A percentile compares a stretch with the other conserved stretches of the same genome.
Conservation (phyloP, 2,888 invertebrate species). For the Priocnemis perturbator region DNA sequence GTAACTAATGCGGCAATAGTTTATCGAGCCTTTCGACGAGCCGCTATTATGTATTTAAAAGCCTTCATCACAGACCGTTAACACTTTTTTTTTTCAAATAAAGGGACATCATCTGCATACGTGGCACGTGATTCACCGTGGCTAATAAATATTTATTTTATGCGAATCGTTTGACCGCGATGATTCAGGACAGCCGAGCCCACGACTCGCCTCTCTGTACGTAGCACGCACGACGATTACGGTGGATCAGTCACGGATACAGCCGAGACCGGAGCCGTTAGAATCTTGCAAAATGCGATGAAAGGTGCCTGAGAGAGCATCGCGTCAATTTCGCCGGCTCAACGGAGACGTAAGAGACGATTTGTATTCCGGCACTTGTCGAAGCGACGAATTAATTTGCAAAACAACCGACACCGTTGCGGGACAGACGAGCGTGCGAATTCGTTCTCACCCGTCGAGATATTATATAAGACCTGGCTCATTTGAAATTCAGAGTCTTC, state of each 20-base stretch:
- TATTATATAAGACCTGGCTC: too few relatives aligned
- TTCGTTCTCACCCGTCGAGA: too few relatives aligned
- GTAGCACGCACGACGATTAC: constrained; percentile 25
- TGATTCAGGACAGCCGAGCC: constrained; percentile 48
- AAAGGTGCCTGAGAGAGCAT: constrained; percentile 4
- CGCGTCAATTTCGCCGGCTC: not conserved
- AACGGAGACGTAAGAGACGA: not conserved
- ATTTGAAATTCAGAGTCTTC: too few relatives aligned
- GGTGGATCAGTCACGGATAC: constrained; percentile 23
- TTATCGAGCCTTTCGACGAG: not conserved
- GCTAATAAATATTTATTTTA: constrained; percentile 57
- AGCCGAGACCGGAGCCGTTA: constrained; percentile 29
- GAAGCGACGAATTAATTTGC: not conserved
- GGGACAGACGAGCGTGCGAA: too few relatives aligned
- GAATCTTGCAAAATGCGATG: constrained; percentile 18
- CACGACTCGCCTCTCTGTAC: constrained; percentile 23
- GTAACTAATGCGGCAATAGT: too few relatives aligned
- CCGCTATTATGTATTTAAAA: not conserved
- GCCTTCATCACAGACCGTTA: not conserved
- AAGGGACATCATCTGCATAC: constrained; percentile 43
- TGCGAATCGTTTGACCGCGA: constrained; percentile 50
- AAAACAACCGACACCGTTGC: not conserved
- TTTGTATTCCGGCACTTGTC: not conserved
- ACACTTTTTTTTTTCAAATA: constrained; percentile 7
- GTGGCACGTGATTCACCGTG: constrained; percentile 45